A percentile compares a stretch with the other conserved stretches of the same genome.
phyloP scores from a whole-genome alignment of 2,888 invertebrate genomes.

The Cheilosia urbana region DNA sequence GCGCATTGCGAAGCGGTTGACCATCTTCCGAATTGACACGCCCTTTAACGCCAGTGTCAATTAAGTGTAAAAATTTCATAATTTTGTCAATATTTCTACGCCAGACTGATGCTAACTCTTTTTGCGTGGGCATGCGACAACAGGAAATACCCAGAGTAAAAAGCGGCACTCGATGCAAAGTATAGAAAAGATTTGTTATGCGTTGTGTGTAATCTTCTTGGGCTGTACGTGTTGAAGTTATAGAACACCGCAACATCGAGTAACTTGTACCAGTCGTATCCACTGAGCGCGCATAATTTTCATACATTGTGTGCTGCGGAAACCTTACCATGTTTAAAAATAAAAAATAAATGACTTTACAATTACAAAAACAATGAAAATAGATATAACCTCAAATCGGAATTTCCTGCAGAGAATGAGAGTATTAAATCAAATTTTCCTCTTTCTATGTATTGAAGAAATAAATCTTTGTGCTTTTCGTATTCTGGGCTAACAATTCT shows the following conservation, averaged over 20 bases:
- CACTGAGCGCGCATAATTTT: conserved; percentile 81
- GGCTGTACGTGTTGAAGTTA: conserved; percentile 78
- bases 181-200: conserved; percentile 86
- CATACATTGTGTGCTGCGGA: conserved; percentile 80
- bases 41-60: conserved; percentile 89
- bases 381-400: conserved; percentile 85
- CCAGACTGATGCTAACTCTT: conserved; percentile 89
- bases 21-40: conserved; percentile 88
- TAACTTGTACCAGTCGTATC: conserved; percentile 80
- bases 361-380: neutral
- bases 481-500: conserved; percentile 85
- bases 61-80: conserved; percentile 86
- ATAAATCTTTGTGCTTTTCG: conserved; percentile 82
- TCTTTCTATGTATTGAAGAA: conserved; percentile 87
- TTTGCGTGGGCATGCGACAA: conserved; percentile 91
- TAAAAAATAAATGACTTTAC: neutral
- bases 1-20: conserved; percentile 89
- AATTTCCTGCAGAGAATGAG: conserved; percentile 90
- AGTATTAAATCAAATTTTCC: conserved; percentile 90
- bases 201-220: conserved; percentile 83
- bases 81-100: conserved; percentile 87
- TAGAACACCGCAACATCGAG: conserved; percentile 79
- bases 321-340: conserved; percentile 73
- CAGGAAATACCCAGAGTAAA: conserved; percentile 91
- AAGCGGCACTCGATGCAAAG: conserved; percentile 87